Conservation (phyloP, 2,888 invertebrate species). For the Spicauda simplicius region DNA sequence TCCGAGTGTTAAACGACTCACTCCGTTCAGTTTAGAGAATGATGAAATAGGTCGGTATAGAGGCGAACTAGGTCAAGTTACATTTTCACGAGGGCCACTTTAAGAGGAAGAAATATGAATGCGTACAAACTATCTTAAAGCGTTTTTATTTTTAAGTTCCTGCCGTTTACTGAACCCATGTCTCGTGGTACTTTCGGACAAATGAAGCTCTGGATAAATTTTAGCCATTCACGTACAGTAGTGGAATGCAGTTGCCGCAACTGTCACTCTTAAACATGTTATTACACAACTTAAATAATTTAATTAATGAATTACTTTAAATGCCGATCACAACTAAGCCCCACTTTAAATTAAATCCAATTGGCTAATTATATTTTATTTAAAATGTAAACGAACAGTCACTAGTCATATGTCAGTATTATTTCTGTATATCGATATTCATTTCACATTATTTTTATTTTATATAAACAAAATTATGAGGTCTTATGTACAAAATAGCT, state of each 20-base stretch:
- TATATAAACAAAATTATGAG: conserved; percentile 33
- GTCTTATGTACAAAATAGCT: conserved; percentile 38
- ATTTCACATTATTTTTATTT: conserved; percentile 45
- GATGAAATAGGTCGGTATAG: conserved; percentile 65
- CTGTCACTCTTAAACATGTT: conserved; percentile 52
- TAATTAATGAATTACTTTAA: conserved; percentile 48
- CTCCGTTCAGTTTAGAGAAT: conserved; percentile 54
- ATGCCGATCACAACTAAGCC: conserved; percentile 61
- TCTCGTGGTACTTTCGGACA: conserved; percentile 66
- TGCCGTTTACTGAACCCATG: conserved; percentile 18
- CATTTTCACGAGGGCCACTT: conserved; percentile 60
- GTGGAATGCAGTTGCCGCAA: conserved; percentile 75
- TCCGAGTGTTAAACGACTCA: conserved; percentile 40
- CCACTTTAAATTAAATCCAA: conserved; percentile 54
- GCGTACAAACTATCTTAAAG: conserved; percentile 43
- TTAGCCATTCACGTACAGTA: conserved; percentile 67
- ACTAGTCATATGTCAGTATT: conserved; percentile 39
- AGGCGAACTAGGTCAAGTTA: conserved; percentile 71
- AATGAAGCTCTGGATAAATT: conserved; percentile 72
- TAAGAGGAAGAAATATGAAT: conserved; percentile 53
- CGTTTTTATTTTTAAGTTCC: conserved; percentile 17
- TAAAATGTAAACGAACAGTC: conserved; percentile 36
- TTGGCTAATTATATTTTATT: conserved; percentile 51
- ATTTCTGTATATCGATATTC: conserved; percentile 44
- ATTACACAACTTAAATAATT: conserved; percentile 49